These are phyloP conservation scores for Arge pagana DNA, from an alignment of 2,888 invertebrate species.

Conservation along the genomic window DNA sequence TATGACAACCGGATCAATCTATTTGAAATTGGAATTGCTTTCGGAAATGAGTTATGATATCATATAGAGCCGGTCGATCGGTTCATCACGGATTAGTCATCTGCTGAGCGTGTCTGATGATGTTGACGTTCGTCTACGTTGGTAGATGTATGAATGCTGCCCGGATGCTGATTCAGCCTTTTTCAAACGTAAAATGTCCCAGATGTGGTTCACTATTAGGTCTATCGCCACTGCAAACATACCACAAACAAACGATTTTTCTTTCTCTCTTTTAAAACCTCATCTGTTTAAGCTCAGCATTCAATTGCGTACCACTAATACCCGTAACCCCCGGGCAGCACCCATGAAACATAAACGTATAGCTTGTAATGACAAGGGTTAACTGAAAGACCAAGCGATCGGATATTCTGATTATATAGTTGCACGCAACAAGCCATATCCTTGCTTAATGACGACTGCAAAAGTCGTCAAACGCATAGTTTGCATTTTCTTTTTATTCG, in stretches of 20 bases:
- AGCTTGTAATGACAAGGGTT: constrained; percentile 14
- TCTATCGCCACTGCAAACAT: constrained; percentile 96
- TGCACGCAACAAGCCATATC: not conserved
- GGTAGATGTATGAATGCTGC: constrained; percentile 58
- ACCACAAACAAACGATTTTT: constrained; percentile 64
- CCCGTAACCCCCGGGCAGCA: constrained; percentile 53
- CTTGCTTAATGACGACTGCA: no score
- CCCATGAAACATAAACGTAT: constrained; percentile 40
- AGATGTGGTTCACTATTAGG: constrained; percentile 98
- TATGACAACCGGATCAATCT: not conserved
- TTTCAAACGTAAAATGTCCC: constrained; percentile 84
- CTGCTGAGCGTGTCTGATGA: constrained; percentile 57
- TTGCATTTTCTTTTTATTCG: no score
- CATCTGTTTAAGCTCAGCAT: constrained; percentile 10
- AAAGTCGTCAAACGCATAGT: no score
- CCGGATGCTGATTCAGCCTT: constrained; percentile 59
- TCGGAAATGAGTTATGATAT: constrained; percentile 12
- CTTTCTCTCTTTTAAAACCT: constrained; percentile 21
- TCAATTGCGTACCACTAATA: constrained; percentile 26
- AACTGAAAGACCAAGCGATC: constrained; percentile 7
- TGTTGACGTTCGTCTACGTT: constrained; percentile 54
- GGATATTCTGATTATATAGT: constrained; percentile 2
- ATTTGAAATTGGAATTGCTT: constrained; percentile 10
- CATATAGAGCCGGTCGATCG: constrained; percentile 8
- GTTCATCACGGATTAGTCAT: constrained; percentile 43